Percentiles rank a stretch among this genome's conserved stretches.
Conservation (phyloP, 2,888 invertebrate genomes). For the Trypoxylon attenuatum region DNA sequence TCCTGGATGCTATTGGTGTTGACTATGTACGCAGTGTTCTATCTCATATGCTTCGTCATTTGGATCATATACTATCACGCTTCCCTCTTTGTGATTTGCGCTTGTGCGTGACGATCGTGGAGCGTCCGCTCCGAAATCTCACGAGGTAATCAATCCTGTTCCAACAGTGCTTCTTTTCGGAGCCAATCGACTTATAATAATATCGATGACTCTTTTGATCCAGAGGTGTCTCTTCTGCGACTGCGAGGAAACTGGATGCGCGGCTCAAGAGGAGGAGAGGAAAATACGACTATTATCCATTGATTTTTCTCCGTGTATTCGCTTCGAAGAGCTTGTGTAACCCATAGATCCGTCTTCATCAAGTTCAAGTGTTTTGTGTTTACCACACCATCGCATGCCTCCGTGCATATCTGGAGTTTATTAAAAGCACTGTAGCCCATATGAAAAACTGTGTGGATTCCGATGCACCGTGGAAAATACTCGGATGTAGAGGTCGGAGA, state of each 20-base stretch:
- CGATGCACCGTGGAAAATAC: not conserved
- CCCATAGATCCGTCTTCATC: too few relatives aligned
- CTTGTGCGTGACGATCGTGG: constrained; percentile 43
- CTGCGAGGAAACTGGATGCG: too few relatives aligned
- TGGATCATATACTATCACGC: constrained; percentile 66
- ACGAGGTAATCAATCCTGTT: not conserved
- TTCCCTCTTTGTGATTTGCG: constrained; percentile 61
- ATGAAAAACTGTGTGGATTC: constrained; percentile 1
- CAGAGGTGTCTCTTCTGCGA: too few relatives aligned
- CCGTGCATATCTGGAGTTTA: not conserved
- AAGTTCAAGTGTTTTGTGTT: too few relatives aligned
- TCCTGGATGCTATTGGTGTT: constrained; percentile 55
- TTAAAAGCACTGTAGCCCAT: not conserved
- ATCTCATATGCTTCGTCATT: constrained; percentile 57
- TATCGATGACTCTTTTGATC: too few relatives aligned
- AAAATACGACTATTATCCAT: too few relatives aligned
- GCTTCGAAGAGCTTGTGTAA: too few relatives aligned
- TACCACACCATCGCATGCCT: too few relatives aligned
- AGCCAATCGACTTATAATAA: not conserved
- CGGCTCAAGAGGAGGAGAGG: too few relatives aligned
- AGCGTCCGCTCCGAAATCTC: not conserved
- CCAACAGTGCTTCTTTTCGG: constrained; percentile 1
- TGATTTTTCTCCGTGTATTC: too few relatives aligned
- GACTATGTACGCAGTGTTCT: constrained; percentile 53
- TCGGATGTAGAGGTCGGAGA: too few relatives aligned